A percentile compares a stretch with the other conserved stretches of the same genome.
These are phyloP conservation scores for Symphodus melops DNA, from an alignment of 2,113 vertebrate genomes.

Conservation along the genomic window DNA sequence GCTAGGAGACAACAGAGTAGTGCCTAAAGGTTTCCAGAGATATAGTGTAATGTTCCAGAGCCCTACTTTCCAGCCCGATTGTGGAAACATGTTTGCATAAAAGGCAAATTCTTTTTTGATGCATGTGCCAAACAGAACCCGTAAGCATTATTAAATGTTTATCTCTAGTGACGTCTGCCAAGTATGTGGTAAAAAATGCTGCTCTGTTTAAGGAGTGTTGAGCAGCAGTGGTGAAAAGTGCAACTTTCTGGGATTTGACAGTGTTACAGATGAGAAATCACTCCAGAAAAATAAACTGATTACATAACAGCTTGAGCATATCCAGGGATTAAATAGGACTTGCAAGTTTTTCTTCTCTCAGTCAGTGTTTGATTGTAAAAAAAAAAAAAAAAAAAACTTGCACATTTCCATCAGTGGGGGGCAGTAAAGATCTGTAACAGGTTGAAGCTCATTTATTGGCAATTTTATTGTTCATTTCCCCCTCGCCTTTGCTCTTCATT, in stretches of 20 bases:
- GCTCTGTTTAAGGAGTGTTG: not conserved
- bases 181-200: not conserved
- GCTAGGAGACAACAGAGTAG: conserved; percentile 79
- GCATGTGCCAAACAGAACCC: not conserved
- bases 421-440: conserved; percentile 68
- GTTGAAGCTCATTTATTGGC: conserved; percentile 17
- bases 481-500: conserved; percentile 46
- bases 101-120: not conserved
- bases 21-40: conserved; percentile 75
- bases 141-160: not conserved
- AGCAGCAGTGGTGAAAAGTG: not conserved
- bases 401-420: conserved; percentile 64
- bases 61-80: conserved; percentile 51
- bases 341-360: conserved; percentile 1
- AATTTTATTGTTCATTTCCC: conserved; percentile 35
- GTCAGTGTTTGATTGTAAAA: conserved; percentile 5
- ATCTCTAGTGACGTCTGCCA: not conserved
- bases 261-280: not conserved
- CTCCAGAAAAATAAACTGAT: not conserved
- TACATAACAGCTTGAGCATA: conserved; percentile 22
- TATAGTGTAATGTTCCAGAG: conserved; percentile 58
- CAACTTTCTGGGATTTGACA: not conserved
- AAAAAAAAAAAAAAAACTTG: not conserved
- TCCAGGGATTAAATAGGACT: conserved; percentile 9
- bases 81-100: conserved; percentile 32